Evolutionary conservation across 2,797 vertebrate species (phyloP), one percentile per base, ranked within the genome.

Genomic region (Neoniphon sammara): DNA sequence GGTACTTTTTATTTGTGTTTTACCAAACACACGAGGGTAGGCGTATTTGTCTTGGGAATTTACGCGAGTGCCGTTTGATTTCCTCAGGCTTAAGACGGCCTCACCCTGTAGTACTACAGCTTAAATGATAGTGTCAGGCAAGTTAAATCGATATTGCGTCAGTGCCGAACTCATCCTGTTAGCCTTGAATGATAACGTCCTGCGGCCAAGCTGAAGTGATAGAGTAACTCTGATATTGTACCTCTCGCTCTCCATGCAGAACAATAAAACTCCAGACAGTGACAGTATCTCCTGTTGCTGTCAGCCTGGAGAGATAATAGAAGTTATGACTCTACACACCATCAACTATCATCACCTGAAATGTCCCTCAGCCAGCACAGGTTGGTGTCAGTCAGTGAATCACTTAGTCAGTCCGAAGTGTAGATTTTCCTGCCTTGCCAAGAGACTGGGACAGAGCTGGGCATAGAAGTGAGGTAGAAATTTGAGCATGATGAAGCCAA

Each of bases 81-180:
- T 49, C n/a, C 46, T 49, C n/a, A 2, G 46, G 46, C 46, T 54
- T n/a, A 23, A 20, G 17, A 34, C n/a, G 10, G 17, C 63, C 58
- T 66, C 17, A 11, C 42, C 20, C 7, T 60, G 64, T 52, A 9
- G 55, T 58, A 57, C 17, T 4, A 47, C 49, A 70, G 47, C 73
- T 47, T 70, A 62, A 81, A 65, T 30, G 73, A 83, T 70, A 39
- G 60, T 4, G 70, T 71, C 27, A 34, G 67, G 27, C 50, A 14
- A 73, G 73, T 75, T 34, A 39, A 80, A 84, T 89, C 72, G 0
- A 89, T 89, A 73, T 53, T n/a, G 65, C 73, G 69, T 52, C 73
- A 20, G 64, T 9, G 68, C 47, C 44, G 74, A 81, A 57, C 70
- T n/a, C 44, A 7, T 58, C 56, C 77, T 54, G 78, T 84, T 85